Base-by-base conservation (phyloP, 1,140 invertebrate species). In the Drosophila kepulauana region DNA sequence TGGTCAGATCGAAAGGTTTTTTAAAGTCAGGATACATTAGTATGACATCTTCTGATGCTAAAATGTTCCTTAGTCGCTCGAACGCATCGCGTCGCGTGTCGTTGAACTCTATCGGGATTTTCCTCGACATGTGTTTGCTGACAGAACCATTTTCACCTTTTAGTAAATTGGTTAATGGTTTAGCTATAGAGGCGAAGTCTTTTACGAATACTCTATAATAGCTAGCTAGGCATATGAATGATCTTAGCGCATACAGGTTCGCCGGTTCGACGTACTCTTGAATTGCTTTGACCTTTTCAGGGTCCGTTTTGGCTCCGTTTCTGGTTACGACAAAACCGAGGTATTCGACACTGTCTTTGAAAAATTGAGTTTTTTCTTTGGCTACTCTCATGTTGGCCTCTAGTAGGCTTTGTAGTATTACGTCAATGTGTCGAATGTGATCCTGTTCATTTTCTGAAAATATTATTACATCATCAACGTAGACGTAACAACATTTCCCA, bases 21-120 rank as follows among this genome's bases (percentile, higher is more conserved):
- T 30, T 75, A 51, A 15, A 81, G 35, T 38, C 8, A 38, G 7
- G 58, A 13, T 75, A 66, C 45, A n/a, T 38, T 6, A 65, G 16
- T 20, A 69, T 75, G 1, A 79, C 58, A 43, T 78, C 59, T 51
- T 74, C 59, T 43, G 74, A 77, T 13, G 71, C 61, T n/a, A 79
- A 62, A 41, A 77, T 59, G 35, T 68, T 46, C n/a, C 56, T 54
- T 8, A 75, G 30, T 0, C 49, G 28, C 3, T 52, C 5, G 6
- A 57, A 66, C 3, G 16, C 16, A 16, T 16, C 16, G 16, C 16
- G 16, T 20, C 43, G 56, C 10, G 15, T 5, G 1, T 58, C 16
- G 11, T 43, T 11, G 8, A 75, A 63, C 25, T 64, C 16, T 6
- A 68, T 10, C 16, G 38, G 4, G 8, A 59, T n/a, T 6, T 41